Evolutionary conservation across 1,140 invertebrate genomes (phyloP), one percentile per base, ranked within the genome.

Genomic region (Drosophila rhopaloa): DNA sequence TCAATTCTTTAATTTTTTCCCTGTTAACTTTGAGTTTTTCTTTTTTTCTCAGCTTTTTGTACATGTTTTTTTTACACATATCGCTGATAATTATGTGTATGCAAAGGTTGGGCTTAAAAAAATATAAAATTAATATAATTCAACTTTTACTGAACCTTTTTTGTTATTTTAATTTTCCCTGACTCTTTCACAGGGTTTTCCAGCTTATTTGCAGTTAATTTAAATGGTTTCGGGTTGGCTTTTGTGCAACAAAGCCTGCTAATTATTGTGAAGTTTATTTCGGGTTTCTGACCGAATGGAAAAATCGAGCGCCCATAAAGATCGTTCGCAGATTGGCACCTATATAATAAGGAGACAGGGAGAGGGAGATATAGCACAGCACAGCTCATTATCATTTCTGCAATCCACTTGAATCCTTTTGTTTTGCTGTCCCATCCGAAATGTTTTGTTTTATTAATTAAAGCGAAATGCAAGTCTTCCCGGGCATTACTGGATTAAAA

Each of bases 261-360:
- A 85, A 86, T 85, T 85, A 81, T 85, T 77, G 61, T 62, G 51
- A 78, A 81, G 77, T 85, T 81, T 85, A 78, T 85, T 85, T 81
- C 11, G 81, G 65, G 32, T 53, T 53, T 10, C 10, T 7, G 50
- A 14, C 14, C 19, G 50, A 38, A 63, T 63, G 40, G 55, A 43
- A 59, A 60, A 59, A 81, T 82, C 73, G 81, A 75, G 61, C 61
- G 38, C 10, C 54, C 50, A 55, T 54, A 40, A 57, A 48, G 48
- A 47, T 71, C 35, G 19, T 32, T 6, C 24, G 47, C 35, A 51
- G 41, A 65, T 56, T 50, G 10, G 24, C 11, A 41, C 67, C 58
- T 62, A 53, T 38, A 57, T 24, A 43, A 56, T 38, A 57, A 35
- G 27, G 10, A 27, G 24, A 40, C 41, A 59, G 35, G 32, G 7